Percentiles rank a stretch among this genome's conserved stretches.
phyloP scores from a whole-genome alignment of 2,888 invertebrate genomes.

The Drosophila prolongata region DNA sequence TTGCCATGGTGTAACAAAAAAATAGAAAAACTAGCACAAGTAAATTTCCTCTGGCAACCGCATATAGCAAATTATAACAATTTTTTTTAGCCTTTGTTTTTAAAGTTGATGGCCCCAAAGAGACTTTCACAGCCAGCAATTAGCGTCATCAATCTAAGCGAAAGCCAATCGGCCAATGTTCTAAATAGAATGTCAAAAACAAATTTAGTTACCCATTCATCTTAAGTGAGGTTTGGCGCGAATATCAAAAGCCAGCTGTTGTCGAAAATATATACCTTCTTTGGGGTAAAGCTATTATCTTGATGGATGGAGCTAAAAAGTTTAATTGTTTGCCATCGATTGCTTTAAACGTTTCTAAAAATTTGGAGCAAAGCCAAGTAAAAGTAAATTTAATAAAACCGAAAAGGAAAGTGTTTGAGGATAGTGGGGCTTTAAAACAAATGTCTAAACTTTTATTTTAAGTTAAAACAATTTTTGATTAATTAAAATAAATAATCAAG shows the following conservation, averaged over 20 bases:
- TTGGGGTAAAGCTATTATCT: conserved; percentile 12
- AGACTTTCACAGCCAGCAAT: conserved; percentile 65
- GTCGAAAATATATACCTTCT: conserved; percentile 23
- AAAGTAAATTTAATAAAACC: conserved; percentile 2
- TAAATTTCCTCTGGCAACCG: conserved; percentile 27
- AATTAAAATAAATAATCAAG: too few relatives aligned
- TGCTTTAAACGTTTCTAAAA: background rate
- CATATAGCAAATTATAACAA: conserved; percentile 18
- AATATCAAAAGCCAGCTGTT: background rate
- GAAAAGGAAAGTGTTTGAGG: conserved; percentile 4
- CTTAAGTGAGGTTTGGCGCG: background rate
- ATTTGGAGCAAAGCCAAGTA: conserved; percentile 9
- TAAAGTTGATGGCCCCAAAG: conserved; percentile 5
- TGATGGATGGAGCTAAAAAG: conserved; percentile 13
- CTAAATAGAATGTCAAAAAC: conserved; percentile 37
- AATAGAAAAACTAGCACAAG: conserved; percentile 51
- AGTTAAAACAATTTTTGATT: too few relatives aligned
- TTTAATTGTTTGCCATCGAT: conserved; percentile 18
- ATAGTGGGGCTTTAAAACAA: background rate
- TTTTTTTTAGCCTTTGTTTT: conserved; percentile 16
- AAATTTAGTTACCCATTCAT: background rate
- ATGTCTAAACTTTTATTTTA: background rate
- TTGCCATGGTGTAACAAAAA: conserved; percentile 37
- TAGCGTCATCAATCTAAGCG: conserved; percentile 44
- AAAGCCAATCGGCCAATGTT: conserved; percentile 38